These are phyloP conservation scores for Loris lydekkerianus DNA, from an alignment of 2,797 vertebrate species.

Conservation along the genomic window DNA sequence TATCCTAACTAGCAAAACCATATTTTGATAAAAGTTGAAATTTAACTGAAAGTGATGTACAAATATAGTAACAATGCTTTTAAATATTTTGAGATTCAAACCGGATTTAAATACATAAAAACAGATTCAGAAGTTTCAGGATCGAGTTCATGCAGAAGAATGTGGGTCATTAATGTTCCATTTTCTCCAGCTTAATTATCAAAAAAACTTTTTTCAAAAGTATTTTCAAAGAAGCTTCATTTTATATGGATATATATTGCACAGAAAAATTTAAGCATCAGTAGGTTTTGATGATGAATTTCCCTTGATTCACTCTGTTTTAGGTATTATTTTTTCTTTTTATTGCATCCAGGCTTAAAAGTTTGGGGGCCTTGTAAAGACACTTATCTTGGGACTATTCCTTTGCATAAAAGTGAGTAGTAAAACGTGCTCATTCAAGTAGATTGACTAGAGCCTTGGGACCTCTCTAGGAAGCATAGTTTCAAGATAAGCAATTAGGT, in stretches of 20 bases:
- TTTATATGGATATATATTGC: background rate
- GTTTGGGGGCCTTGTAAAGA: background rate
- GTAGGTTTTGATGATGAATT: background rate
- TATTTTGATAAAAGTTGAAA: background rate
- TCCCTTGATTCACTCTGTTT: background rate
- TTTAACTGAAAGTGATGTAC: background rate
- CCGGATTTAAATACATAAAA: conserved; percentile 13
- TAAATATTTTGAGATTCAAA: background rate
- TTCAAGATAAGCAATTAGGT: conserved; percentile 20
- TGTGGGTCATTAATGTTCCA: background rate
- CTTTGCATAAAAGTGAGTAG: background rate
- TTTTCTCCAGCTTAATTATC: background rate
- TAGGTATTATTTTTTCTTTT: background rate
- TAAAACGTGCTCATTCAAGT: background rate
- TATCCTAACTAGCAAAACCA: background rate
- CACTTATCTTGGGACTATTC: background rate
- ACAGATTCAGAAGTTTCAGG: background rate
- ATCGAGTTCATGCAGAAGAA: background rate
- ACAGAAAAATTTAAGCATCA: background rate
- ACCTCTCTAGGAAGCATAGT: background rate
- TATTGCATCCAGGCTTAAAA: background rate
- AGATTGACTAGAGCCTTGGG: background rate
- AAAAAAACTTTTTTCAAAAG: background rate
- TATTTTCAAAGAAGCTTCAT: conserved; percentile 9
- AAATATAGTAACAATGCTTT: background rate